Evolutionary conservation across 23 tunicate genomes (phyloP).

Genomic region (Ascidia mentula): DNA sequence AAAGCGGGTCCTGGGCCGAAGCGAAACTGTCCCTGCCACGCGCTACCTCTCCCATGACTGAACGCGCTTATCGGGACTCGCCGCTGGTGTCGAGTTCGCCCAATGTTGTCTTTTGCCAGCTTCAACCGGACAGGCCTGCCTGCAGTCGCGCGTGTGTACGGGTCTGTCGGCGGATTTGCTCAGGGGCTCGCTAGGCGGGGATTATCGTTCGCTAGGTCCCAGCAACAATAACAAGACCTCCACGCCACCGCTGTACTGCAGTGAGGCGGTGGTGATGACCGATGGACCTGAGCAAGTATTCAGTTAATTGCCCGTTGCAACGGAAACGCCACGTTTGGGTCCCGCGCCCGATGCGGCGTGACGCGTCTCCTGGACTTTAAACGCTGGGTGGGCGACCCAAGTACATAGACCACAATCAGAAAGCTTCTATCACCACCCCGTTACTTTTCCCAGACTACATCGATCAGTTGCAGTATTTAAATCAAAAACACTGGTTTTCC

Average conservation of each 20-base stretch:
- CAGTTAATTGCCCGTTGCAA: not conserved
- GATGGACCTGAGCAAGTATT: not conserved
- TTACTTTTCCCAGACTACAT: no score
- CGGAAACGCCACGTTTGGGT: conserved; percentile 11
- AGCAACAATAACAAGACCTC: conserved; percentile 4
- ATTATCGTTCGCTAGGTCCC: no score
- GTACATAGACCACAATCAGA: not conserved
- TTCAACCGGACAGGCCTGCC: not conserved
- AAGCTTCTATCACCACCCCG: no score
- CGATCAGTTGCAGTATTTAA: no score
- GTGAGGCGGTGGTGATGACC: conserved; percentile 2
- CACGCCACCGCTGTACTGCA: conserved; percentile 1
- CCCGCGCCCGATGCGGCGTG: not conserved
- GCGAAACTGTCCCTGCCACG: conserved; percentile 8
- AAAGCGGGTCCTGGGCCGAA: no score
- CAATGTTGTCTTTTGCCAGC: conserved; percentile 1
- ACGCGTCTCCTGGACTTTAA: not conserved
- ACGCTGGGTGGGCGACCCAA: not conserved
- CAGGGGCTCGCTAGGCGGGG: not conserved
- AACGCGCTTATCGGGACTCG: not conserved
- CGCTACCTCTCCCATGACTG: conserved; percentile 7
- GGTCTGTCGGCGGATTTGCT: conserved; percentile 3
- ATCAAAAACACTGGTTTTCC: no score
- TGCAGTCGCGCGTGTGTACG: not conserved
- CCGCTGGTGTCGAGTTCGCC: not conserved